Conservation (phyloP, 2,888 invertebrate species). For the Lithophane leautieri region DNA sequence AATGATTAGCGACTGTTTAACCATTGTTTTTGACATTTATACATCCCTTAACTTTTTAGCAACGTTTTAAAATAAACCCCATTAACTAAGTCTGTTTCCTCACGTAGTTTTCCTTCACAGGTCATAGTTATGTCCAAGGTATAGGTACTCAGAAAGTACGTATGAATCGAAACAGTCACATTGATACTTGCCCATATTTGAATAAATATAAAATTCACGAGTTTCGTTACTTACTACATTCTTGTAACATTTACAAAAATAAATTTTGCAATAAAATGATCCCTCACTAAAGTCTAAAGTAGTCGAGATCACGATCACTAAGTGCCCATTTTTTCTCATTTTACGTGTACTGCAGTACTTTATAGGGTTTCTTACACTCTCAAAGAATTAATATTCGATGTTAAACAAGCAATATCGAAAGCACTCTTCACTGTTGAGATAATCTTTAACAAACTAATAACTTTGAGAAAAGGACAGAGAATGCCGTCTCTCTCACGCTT, state of each 20-base stretch:
- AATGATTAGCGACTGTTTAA: too few species aligned
- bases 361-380: conserved; percentile 61
- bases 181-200: too few species aligned
- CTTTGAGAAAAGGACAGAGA: conserved; percentile 62
- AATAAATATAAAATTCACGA: background rate
- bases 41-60: background rate
- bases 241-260: conserved; percentile 21
- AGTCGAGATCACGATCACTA: conserved; percentile 28
- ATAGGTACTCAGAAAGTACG: background rate
- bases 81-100: too few species aligned
- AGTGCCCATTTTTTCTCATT: conserved; percentile 25
- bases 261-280: conserved; percentile 35
- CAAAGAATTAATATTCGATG: conserved; percentile 70
- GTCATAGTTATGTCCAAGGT: background rate
- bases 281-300: conserved; percentile 27
- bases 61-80: too few species aligned
- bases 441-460: conserved; percentile 72
- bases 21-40: too few species aligned
- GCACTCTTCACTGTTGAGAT: conserved; percentile 72
- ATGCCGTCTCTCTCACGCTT: conserved; percentile 48
- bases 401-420: conserved; percentile 72
- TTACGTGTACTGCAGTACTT: conserved; percentile 35
- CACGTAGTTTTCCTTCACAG: background rate
- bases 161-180: too few species aligned
- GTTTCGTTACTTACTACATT: conserved; percentile 16